A percentile compares a stretch with the other conserved stretches of the same genome.
phyloP scores from a whole-genome alignment of 2,113 vertebrate genomes.

The Puma concolor region DNA sequence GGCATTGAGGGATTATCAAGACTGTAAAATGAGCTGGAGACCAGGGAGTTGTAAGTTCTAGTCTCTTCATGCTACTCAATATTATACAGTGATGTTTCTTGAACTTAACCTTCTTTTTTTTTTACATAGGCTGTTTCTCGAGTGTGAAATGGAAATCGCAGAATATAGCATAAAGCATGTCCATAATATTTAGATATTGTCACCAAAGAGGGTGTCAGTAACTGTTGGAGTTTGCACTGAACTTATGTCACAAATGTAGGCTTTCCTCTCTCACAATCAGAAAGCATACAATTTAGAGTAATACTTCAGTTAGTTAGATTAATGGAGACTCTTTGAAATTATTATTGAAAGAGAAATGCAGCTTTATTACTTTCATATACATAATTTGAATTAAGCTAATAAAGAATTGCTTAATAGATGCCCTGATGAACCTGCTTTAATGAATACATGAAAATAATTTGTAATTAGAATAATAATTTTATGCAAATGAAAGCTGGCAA shows the following conservation, averaged over 20 bases:
- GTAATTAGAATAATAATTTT: conserved; percentile 75
- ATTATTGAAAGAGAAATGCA: conserved; percentile 69
- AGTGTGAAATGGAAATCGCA: neutral
- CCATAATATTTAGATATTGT: neutral
- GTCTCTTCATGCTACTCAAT: neutral
- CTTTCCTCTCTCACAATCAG: neutral
- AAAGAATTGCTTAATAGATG: conserved; percentile 57
- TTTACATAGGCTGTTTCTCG: neutral
- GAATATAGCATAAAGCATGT: neutral
- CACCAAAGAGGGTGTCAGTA: neutral
- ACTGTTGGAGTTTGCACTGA: neutral
- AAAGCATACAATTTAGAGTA: conserved; percentile 32
- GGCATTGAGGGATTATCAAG: neutral
- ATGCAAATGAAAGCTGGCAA: conserved; percentile 59
- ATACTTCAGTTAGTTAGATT: conserved; percentile 7
- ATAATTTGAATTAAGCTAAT: conserved; percentile 73
- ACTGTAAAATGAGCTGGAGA: neutral
- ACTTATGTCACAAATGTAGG: neutral
- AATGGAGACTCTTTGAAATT: conserved; percentile 57
- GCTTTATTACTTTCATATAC: conserved; percentile 72
- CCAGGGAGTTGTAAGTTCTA: neutral
- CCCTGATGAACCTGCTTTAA: conserved; percentile 70
- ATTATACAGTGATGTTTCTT: neutral
- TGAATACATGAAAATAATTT: conserved; percentile 76
- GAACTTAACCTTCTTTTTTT: neutral